Evolutionary conservation across 2,888 invertebrate genomes (phyloP).

Genomic region (Liodrosophila aerea): DNA sequence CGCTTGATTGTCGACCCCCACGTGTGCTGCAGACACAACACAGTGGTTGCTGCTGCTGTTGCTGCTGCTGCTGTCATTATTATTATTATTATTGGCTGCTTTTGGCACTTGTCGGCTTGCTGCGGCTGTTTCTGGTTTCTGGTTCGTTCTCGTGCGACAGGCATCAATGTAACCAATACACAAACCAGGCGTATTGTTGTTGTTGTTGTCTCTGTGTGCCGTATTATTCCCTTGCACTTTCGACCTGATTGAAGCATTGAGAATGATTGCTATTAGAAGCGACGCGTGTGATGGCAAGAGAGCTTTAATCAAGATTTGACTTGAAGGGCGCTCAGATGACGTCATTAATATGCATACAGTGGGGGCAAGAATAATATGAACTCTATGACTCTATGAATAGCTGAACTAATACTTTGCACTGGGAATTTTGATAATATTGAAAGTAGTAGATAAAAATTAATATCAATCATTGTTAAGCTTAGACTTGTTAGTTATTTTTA

Average conservation of each 20-base stretch:
- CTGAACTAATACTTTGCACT: too few species aligned
- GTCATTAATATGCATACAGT: constrained; percentile 28
- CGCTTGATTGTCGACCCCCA: constrained; percentile 54
- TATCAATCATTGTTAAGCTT: too few species aligned
- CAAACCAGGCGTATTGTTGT: constrained; percentile 46
- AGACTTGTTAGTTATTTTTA: too few species aligned
- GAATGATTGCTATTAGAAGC: background rate
- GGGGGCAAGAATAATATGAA: too few species aligned
- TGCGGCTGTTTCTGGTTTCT: constrained; percentile 46
- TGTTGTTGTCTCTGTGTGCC: constrained; percentile 15
- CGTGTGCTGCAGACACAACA: constrained; percentile 58
- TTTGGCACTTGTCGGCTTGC: constrained; percentile 66
- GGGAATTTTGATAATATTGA: too few species aligned
- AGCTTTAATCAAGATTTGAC: constrained; percentile 34
- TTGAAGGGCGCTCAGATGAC: constrained; percentile 63
- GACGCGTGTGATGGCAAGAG: background rate
- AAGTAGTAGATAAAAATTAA: too few species aligned
- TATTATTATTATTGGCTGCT: constrained; percentile 21
- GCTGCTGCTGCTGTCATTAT: constrained; percentile 38
- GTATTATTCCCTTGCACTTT: constrained; percentile 45
- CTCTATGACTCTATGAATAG: too few species aligned
- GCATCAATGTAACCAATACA: constrained; percentile 55
- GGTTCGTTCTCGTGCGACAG: constrained; percentile 36
- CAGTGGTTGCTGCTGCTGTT: constrained; percentile 36
- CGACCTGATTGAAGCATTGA: constrained; percentile 53